Conservation (phyloP, 1,140 invertebrate species). For the Tetranychus urticae region DNA sequence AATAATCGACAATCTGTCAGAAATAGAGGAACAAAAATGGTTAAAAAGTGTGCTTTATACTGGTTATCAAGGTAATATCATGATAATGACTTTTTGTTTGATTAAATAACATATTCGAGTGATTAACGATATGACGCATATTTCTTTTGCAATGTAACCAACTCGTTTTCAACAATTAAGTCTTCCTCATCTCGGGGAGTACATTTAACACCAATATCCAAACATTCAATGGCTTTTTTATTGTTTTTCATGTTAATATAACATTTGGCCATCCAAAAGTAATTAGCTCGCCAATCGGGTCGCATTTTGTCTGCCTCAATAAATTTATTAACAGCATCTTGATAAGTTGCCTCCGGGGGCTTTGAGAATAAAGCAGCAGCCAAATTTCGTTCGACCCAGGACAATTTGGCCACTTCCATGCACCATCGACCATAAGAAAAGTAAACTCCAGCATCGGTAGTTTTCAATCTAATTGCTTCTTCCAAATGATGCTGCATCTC, state of each 20-base stretch:
- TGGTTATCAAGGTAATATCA: no score
- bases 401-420: constrained; percentile 23
- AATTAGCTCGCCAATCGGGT: constrained; percentile 1
- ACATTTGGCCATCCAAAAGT: constrained; percentile 1
- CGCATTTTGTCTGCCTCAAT: not conserved
- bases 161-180: not conserved
- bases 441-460: not conserved
- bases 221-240: not conserved
- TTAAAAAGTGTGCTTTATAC: no score
- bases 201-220: not conserved
- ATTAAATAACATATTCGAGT: no score
- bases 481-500: constrained; percentile 1
- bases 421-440: constrained; percentile 3
- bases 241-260: not conserved
- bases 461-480: not conserved
- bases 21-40: no score
- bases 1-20: no score
- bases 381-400: constrained; percentile 44
- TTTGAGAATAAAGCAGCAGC: constrained; percentile 43
- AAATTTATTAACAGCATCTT: constrained; percentile 28
- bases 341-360: constrained; percentile 33
- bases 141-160: not conserved
- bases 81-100: no score
- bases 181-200: not conserved
- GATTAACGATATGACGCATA: not conserved